These are phyloP conservation scores for Oeneis ivallda DNA, from an alignment of 2,888 invertebrate species.

Conservation along the genomic window DNA sequence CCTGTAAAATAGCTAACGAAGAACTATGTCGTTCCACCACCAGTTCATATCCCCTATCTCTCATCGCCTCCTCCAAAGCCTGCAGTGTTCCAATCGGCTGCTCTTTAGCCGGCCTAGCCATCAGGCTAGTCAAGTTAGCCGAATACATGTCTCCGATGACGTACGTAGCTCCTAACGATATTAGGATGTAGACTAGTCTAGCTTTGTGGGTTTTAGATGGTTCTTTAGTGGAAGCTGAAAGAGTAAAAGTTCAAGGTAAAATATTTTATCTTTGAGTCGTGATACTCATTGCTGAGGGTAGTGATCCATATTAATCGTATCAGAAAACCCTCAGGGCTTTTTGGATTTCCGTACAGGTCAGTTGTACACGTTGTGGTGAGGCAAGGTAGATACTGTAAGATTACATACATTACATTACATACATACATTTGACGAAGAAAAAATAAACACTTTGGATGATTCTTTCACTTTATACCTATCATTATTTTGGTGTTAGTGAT, in stretches of 20 bases:
- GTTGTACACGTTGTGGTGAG: too few relatives aligned
- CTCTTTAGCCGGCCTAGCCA: constrained; percentile 87
- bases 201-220: constrained; percentile 85
- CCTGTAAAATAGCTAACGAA: constrained; percentile 86
- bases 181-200: constrained; percentile 85
- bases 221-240: constrained; percentile 78
- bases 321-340: too few relatives aligned
- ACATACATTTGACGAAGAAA: too few relatives aligned
- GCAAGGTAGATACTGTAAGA: too few relatives aligned
- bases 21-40: constrained; percentile 88
- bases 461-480: too few relatives aligned
- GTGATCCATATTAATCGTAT: too few relatives aligned
- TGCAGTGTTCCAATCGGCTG: constrained; percentile 85
- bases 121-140: constrained; percentile 87
- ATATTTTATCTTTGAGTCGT: background rate
- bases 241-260: background rate
- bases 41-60: constrained; percentile 83
- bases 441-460: too few relatives aligned
- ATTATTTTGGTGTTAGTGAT: too few relatives aligned
- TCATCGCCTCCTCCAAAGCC: constrained; percentile 85
- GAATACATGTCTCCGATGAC: constrained; percentile 90
- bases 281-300: too few relatives aligned
- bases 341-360: too few relatives aligned
- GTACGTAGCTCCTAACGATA: constrained; percentile 89
- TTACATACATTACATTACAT: too few relatives aligned